A percentile compares a stretch with the other conserved stretches of the same genome.
Evolutionary conservation across 2,888 invertebrate species (phyloP).

Genomic region (Nomada fabriciana): DNA sequence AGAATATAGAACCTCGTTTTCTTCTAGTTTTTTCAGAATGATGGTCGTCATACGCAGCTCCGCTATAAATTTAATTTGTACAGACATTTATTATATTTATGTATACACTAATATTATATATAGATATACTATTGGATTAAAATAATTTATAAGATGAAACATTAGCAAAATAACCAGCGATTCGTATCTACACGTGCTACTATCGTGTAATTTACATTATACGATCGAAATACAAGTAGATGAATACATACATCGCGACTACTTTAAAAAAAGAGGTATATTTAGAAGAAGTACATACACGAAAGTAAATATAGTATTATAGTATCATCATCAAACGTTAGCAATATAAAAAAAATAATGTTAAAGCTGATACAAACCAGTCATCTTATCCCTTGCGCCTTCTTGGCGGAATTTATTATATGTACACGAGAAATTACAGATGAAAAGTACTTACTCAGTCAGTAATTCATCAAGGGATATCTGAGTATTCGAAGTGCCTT

Average conservation of each 20-base stretch:
- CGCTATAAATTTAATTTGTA: constrained; percentile 69
- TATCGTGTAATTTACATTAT: constrained; percentile 30
- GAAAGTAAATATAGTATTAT: constrained; percentile 29
- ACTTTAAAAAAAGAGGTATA: constrained; percentile 23
- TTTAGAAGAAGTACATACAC: constrained; percentile 20
- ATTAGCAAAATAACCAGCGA: constrained; percentile 12
- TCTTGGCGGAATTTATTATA: constrained; percentile 53
- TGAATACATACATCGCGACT: constrained; percentile 36
- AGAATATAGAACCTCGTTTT: constrained; percentile 95
- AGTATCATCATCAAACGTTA: constrained; percentile 17
- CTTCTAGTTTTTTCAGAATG: constrained; percentile 92
- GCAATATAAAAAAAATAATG: constrained; percentile 13
- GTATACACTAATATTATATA: background rate
- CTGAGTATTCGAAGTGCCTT: constrained; percentile 82
- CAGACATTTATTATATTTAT: constrained; percentile 2
- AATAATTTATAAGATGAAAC: constrained; percentile 5
- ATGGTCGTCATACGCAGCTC: constrained; percentile 86
- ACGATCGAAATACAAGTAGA: constrained; percentile 26
- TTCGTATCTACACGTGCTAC: constrained; percentile 50
- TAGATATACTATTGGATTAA: background rate
- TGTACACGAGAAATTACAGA: constrained; percentile 52
- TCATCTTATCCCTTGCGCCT: constrained; percentile 51
- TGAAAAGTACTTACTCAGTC: constrained; percentile 84
- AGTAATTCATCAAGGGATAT: constrained; percentile 84
- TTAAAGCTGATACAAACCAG: constrained; percentile 68